Conservation (phyloP, 53 echinoderm and acorn worm genomes). For the Holothuria leucospilota region DNA sequence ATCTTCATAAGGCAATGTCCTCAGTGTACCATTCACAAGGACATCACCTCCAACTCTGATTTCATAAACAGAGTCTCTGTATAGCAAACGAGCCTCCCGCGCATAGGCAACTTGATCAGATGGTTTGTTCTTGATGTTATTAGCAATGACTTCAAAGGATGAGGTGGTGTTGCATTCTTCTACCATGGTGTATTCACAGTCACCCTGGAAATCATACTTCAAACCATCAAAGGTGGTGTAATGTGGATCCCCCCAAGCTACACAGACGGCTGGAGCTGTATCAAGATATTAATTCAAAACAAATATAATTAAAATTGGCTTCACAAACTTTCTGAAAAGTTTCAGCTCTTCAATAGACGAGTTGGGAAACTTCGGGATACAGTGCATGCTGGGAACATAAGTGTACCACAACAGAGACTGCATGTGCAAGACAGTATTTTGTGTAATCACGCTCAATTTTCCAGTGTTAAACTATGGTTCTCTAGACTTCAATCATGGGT, state of each 20-base stretch:
- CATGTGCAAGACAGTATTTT: no score
- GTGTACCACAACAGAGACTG: no score
- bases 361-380: no score
- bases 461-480: no score
- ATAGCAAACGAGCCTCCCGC: conserved; percentile 47
- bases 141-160: conserved; percentile 58
- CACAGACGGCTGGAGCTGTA: conserved; percentile 59
- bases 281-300: no score
- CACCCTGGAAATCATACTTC: conserved; percentile 75
- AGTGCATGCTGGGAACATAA: no score
- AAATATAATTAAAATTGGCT: no score
- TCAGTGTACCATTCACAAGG: conserved; percentile 50
- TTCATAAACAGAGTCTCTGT: conserved; percentile 33
- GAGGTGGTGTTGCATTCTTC: conserved; percentile 47
- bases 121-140: conserved; percentile 65
- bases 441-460: no score
- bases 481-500: no score
- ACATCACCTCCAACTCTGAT: conserved; percentile 54
- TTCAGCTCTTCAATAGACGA: no score
- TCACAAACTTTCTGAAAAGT: no score
- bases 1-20: conserved; percentile 36
- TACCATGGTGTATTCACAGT: conserved; percentile 70
- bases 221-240: conserved; percentile 68
- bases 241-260: conserved; percentile 73
- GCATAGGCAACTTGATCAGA: conserved; percentile 56